Base-by-base conservation (phyloP, 2,113 vertebrate genomes). In the Cervus canadensis region DNA sequence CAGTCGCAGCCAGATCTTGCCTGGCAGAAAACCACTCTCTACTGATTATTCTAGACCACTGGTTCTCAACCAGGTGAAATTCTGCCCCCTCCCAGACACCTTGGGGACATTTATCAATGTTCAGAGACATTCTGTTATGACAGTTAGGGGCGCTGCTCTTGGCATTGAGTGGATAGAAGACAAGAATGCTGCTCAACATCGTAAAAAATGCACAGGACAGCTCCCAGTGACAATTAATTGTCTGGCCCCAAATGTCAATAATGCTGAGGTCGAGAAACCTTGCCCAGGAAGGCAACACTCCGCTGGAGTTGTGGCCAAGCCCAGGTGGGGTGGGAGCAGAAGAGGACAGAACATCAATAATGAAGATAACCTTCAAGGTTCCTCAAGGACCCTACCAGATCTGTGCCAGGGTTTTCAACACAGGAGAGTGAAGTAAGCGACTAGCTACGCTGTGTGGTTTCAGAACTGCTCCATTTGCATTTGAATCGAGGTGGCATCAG, bases 381-480 rank as follows among this genome's bases (percentile, higher is more conserved):
- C 97, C 86, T 97, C 94, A 97, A 97, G 97, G 97, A 95, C 91
- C 96, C 94, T 40, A 7, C 67, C 60, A 64, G 57, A 81, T 95
- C 91, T 91, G 93, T 30, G 25, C 78, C 94, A 92, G 82, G 92
- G 85, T n/a, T 85, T 90, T 91, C 94, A 94, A 91, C 71, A 95
- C 59, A 45, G 91, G 78, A 85, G 43, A 90, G 95, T 30, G 25
- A 89, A 96, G 15, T 88, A 79, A 97, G 60, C 21, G 3, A 81
- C 64, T 86, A 67, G 52, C 67, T 85, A 64, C 6, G 54, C 95
- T 89, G 30, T 19, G 40, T 96, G 92, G 59, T 83, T 95, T 98
- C 95, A 90, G 92, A 98, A 89, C 64, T 85, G 62, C 43, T 81
- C 45, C 95, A 43, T 97, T 95, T 97, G 91, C 74, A 82, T 88